A percentile compares a stretch with the other conserved stretches of the same genome.
These are phyloP conservation scores for Thecocarcelia acutangulata DNA, from an alignment of 2,888 invertebrate genomes.

Conservation along the genomic window DNA sequence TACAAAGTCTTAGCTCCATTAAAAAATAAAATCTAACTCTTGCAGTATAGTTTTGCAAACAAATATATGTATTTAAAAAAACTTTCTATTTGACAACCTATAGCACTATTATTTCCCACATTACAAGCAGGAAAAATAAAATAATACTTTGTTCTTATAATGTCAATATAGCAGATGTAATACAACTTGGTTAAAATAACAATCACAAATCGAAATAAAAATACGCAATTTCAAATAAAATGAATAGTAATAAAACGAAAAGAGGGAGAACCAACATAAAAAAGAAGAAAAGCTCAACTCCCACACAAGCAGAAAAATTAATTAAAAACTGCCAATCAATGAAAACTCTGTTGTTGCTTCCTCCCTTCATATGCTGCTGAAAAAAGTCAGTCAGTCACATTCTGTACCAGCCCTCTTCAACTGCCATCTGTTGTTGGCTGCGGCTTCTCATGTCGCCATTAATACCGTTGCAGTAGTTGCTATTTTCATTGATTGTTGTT, in stretches of 20 bases:
- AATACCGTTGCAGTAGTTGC: constrained; percentile 23
- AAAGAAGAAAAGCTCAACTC: constrained; percentile 28
- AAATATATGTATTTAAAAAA: too few species aligned
- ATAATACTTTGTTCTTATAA: constrained; percentile 30
- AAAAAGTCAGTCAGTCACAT: neutral
- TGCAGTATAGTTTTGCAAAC: too few species aligned
- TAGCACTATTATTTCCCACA: neutral
- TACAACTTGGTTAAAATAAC: constrained; percentile 25
- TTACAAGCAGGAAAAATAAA: constrained; percentile 11
- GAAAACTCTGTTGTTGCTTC: constrained; percentile 17
- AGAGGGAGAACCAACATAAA: neutral
- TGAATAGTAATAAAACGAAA: constrained; percentile 31
- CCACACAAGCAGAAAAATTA: constrained; percentile 54
- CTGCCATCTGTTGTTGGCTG: constrained; percentile 15
- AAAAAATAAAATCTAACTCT: too few species aligned
- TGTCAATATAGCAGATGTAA: constrained; percentile 34
- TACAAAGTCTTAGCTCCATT: too few species aligned
- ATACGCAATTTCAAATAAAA: constrained; percentile 26
- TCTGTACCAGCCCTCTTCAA: neutral
- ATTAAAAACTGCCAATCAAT: constrained; percentile 67
- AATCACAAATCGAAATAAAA: constrained; percentile 35
- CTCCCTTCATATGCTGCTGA: neutral
- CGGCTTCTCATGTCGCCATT: constrained; percentile 29
- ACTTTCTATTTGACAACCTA: neutral
- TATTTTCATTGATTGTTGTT: constrained; percentile 45